Evolutionary conservation across 2,888 invertebrate genomes (phyloP).

Genomic region (Tenthredo mesomela): DNA sequence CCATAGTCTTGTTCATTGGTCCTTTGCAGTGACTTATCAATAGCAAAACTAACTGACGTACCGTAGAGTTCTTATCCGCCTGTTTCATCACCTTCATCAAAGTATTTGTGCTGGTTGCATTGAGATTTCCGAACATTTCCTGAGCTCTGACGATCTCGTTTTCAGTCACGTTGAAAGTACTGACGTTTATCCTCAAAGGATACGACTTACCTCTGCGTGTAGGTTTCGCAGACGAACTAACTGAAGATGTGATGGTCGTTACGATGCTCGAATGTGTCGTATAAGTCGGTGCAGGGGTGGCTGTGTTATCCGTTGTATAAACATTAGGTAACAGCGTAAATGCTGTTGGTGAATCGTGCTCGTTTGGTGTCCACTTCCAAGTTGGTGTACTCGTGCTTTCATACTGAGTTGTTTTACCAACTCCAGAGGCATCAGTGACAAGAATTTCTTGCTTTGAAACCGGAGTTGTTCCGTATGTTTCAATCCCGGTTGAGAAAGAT

Average conservation of each 20-base stretch:
- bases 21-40: constrained; percentile 89
- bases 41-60: constrained; percentile 86
- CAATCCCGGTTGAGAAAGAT: constrained; percentile 70
- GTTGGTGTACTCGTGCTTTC: constrained; percentile 67
- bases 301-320: constrained; percentile 66
- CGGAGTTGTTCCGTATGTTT: constrained; percentile 57
- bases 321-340: constrained; percentile 71
- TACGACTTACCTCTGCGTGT: constrained; percentile 56
- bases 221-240: constrained; percentile 65
- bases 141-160: constrained; percentile 86
- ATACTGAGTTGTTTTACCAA: constrained; percentile 70
- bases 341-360: constrained; percentile 72
- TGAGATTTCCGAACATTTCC: constrained; percentile 87
- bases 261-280: constrained; percentile 71
- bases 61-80: constrained; percentile 88
- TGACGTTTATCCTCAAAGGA: constrained; percentile 72
- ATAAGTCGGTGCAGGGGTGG: constrained; percentile 68
- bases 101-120: constrained; percentile 87
- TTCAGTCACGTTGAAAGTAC: constrained; percentile 82
- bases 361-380: constrained; percentile 69
- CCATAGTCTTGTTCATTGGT: constrained; percentile 85
- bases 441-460: constrained; percentile 61
- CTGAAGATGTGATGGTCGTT: constrained; percentile 70
- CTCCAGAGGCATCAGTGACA: constrained; percentile 66
- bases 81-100: constrained; percentile 91